Base-by-base conservation (phyloP, 2,113 vertebrate genomes). In the Brienomyrus longianalis region DNA sequence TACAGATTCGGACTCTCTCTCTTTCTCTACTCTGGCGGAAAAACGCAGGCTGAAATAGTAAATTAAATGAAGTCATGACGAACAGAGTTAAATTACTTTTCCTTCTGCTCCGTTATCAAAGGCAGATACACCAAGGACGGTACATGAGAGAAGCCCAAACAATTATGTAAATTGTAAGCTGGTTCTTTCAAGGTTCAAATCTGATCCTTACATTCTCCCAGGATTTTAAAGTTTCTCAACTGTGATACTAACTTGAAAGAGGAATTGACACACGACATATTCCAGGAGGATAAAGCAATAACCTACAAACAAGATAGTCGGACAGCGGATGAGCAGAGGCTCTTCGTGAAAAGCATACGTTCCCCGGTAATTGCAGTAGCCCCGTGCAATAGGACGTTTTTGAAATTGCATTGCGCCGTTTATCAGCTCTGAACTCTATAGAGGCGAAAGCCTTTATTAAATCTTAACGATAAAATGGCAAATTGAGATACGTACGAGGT, bases 51-150 rank as follows among this genome's bases (percentile, higher is more conserved):
- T 83, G 50, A 83, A 89, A 83, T 83, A 31, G 21, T 88, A 45
- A 56, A 83, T 89, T 89, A 89, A 89, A 89, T 83, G 39, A 89
- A 89, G 50, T 8, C 70, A 83, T 74, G n/a, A 83, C n/a, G 47
- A 89, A 83, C 48, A 89, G n/a, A 77, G 50, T 83, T 89, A 50
- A 89, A 89, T 89, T 89, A 83, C 50, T 43, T 54, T 56, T 80
- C 74, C 2, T 52, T 83, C 74, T 45, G 45, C 27, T 80, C 50
- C 51, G 8, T 83, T 83, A 83, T 89, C 70, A 89, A 54, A 83
- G 66, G 27, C 31, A 39, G 19, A 80, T 83, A 89, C 74, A 83
- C 77, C 74, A 45, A 52, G 74, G 74, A 56, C 74, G 10, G n/a
- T 9, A 56, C 51, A 23, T 54, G 74, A 83, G 50, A 83, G 35